These are phyloP conservation scores for Otocyon megalotis DNA, from an alignment of 2,113 vertebrate genomes.

Conservation along the genomic window DNA sequence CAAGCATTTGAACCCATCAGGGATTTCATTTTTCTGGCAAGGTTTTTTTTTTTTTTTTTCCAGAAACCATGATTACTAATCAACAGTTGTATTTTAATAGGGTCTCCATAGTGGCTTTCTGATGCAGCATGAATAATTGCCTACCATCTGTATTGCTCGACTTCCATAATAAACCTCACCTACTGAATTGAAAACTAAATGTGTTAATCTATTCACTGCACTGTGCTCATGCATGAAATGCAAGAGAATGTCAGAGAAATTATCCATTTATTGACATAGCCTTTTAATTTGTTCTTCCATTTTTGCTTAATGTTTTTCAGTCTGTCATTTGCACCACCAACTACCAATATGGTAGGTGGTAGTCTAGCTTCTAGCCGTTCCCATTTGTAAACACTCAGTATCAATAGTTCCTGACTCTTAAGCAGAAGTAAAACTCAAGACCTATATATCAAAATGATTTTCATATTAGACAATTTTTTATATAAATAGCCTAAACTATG, in stretches of 20 bases:
- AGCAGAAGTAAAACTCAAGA: not conserved
- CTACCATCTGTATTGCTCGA: conserved; percentile 73
- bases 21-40: conserved; percentile 66
- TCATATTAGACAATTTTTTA: not conserved
- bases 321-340: not conserved
- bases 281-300: not conserved
- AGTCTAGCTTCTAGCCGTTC: not conserved
- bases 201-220: conserved; percentile 65
- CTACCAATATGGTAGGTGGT: not conserved
- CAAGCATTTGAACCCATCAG: conserved; percentile 15
- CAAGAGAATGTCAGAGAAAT: conserved; percentile 51
- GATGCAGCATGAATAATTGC: conserved; percentile 79
- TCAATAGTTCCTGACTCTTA: conserved; percentile 5
- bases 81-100: conserved; percentile 78
- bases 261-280: not conserved
- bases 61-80: conserved; percentile 77
- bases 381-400: not conserved
- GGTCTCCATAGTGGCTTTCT: conserved; percentile 69
- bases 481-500: not conserved
- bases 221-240: conserved; percentile 56
- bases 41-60: not conserved
- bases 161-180: conserved; percentile 67
- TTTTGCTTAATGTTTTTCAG: not conserved
- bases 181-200: conserved; percentile 68
- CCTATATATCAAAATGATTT: not conserved